These are phyloP conservation scores for Ganaspis brasiliensis DNA, from an alignment of 2,888 invertebrate genomes.

Conservation along the genomic window DNA sequence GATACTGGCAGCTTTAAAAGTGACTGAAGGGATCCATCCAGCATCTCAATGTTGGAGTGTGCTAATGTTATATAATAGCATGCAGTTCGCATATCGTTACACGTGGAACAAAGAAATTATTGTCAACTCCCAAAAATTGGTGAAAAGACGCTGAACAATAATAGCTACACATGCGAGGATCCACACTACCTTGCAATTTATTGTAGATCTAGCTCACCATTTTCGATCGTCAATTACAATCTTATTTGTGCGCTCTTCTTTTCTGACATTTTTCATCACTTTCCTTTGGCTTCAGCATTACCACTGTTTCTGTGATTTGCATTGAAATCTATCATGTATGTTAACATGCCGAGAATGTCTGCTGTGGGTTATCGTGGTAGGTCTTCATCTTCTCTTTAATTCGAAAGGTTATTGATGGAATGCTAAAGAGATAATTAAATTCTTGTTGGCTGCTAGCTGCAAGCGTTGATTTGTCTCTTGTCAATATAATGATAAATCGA, in stretches of 20 bases:
- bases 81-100: constrained; percentile 92
- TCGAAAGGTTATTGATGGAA: not conserved
- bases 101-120: constrained; percentile 96
- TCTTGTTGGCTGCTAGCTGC: not conserved
- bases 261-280: constrained; percentile 23
- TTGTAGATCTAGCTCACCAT: constrained; percentile 34
- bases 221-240: constrained; percentile 20
- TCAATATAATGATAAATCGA: not conserved
- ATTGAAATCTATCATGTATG: constrained; percentile 47
- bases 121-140: constrained; percentile 95
- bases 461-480: not conserved
- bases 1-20: constrained; percentile 66
- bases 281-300: not conserved
- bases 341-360: constrained; percentile 71
- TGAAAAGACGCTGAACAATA: constrained; percentile 92
- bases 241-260: constrained; percentile 34
- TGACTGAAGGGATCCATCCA: constrained; percentile 68
- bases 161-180: constrained; percentile 52
- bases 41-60: constrained; percentile 79
- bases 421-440: constrained; percentile 5
- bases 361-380: constrained; percentile 77
- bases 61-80: constrained; percentile 82
- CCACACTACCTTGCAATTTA: constrained; percentile 49
- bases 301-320: constrained; percentile 31
- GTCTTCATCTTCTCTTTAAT: constrained; percentile 46